Evolutionary conservation across 2,888 invertebrate genomes (phyloP).

Genomic region (Erpobdella octoculata): DNA sequence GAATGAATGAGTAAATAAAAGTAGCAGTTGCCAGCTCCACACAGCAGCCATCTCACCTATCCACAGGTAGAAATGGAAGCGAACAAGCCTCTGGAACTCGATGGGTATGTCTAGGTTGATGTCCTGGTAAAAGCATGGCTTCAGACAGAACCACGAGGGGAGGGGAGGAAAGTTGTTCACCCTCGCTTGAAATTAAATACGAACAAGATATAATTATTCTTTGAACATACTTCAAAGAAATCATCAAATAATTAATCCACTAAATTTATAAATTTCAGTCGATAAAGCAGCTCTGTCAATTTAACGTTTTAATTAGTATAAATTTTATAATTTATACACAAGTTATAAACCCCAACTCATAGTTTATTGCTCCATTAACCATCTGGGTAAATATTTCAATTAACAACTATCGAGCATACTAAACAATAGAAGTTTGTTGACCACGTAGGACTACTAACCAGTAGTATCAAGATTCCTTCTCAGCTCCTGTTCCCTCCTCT

Average conservation of each 20-base stretch:
- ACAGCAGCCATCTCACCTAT: constrained; percentile 64
- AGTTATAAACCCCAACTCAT: too few species aligned
- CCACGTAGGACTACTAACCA: background rate
- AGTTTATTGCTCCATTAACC: too few species aligned
- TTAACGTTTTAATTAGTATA: too few species aligned
- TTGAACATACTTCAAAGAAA: background rate
- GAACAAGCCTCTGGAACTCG: constrained; percentile 91
- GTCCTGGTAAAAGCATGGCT: constrained; percentile 98
- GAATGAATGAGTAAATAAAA: background rate
- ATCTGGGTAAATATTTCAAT: too few species aligned
- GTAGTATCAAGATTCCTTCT: constrained; percentile 25
- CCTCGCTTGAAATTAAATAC: constrained; percentile 54
- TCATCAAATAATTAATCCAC: too few species aligned
- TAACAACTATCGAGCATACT: too few species aligned
- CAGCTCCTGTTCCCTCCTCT: constrained; percentile 73
- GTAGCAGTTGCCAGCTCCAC: background rate
- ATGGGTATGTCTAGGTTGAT: constrained; percentile 95
- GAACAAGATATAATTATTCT: constrained; percentile 42
- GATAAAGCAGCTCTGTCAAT: too few species aligned
- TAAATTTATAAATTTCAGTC: too few species aligned
- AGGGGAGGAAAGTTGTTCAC: constrained; percentile 97
- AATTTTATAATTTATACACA: too few species aligned
- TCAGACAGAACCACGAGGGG: constrained; percentile 72
- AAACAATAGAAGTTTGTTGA: background rate
- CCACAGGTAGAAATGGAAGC: constrained; percentile 90